Evolutionary conservation across 2,797 vertebrate species (phyloP), one percentile per base, ranked within the genome.

Genomic region (Spea hammondii): DNA sequence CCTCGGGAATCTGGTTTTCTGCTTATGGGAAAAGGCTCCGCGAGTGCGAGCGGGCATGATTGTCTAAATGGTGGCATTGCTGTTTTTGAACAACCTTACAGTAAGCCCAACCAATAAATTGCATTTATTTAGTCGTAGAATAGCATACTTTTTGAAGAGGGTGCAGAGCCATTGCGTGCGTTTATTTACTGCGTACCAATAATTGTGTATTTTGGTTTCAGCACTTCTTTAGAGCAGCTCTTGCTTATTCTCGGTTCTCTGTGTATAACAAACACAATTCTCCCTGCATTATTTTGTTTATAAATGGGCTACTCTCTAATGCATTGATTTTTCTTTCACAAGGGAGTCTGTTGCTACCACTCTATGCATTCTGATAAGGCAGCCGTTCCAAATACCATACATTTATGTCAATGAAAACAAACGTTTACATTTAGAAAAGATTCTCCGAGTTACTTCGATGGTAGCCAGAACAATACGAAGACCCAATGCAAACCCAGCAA

Each of bases 351-450:
- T 47, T 5, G 32, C 13, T 17, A 32, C 13, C 55, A 44, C 67
- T 9, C n/a, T 44, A n/a, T 50, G 70, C 76, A 72, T 78, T 50
- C 70, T 72, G 62, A 78, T 72, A 66, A 53, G 59, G 17, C 68
- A 64, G 66, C 51, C 48, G 51, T 46, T 62, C 53, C 55, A 77
- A 64, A 77, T 64, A 64, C 55, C 66, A 60, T 70, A 70, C 14
- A 70, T 77, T 70, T 72, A 62, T 62, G 75, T 70, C 65, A 69
- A 69, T 77, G 47, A 55, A 70, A 76, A 70, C 6, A 13, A 70
- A 7, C 14, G 45, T 62, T 62, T 32, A 62, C 59, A 62, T 62
- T 62, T 62, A 62, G 5, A 4, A 62, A 62, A 59, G 11, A 13
- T 13, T 59, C 55, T 59, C 10, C 13, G 13, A 2, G 10, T 59